These are phyloP conservation scores for Okamejei kenojei DNA, from an alignment of 2,797 vertebrate genomes.

Conservation along the genomic window DNA sequence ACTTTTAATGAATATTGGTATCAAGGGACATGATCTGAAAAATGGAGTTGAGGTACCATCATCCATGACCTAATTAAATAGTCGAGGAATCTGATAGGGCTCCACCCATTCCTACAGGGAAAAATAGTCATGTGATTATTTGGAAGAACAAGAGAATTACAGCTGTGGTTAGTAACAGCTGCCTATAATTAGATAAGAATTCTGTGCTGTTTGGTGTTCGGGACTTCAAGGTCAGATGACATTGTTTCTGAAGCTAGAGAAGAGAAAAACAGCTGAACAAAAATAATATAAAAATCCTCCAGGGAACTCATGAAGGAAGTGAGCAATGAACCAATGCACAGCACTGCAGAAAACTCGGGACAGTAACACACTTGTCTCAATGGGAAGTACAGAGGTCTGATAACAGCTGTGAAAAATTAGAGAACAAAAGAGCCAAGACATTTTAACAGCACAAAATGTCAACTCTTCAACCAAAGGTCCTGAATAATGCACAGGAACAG, in stretches of 20 bases:
- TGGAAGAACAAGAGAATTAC: neutral
- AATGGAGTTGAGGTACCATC: neutral
- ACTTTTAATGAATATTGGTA: neutral
- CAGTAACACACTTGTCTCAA: neutral
- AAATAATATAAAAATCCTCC: neutral
- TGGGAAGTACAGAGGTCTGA: neutral
- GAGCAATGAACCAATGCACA: neutral
- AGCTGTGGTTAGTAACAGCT: constrained; percentile 6
- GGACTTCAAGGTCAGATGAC: constrained; percentile 15
- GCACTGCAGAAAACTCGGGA: neutral
- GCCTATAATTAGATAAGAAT: neutral
- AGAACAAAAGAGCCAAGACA: neutral
- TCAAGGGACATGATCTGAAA: neutral
- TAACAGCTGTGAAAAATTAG: neutral
- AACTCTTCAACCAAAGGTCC: neutral
- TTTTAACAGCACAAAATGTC: neutral
- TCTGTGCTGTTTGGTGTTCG: neutral
- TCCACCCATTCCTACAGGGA: neutral
- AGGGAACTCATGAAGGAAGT: constrained; percentile 16
- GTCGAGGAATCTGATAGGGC: neutral
- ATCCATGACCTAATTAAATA: neutral
- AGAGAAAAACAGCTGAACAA: constrained; percentile 27
- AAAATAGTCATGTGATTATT: neutral
- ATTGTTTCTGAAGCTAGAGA: neutral
- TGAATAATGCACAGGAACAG: neutral